Base-by-base conservation (phyloP, 1,140 invertebrate genomes). In the Ericerus pela region DNA sequence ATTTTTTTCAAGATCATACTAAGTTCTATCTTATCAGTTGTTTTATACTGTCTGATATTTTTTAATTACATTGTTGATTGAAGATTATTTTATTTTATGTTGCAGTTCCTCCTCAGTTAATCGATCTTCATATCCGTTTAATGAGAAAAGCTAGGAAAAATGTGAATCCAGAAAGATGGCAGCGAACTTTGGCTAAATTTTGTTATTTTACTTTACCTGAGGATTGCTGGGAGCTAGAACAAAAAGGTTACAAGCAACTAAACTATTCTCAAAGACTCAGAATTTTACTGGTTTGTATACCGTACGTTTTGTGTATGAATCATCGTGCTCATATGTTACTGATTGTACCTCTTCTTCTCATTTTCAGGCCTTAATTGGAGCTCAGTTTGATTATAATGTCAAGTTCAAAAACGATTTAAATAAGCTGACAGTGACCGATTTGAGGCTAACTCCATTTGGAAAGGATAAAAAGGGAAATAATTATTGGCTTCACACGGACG, bases 171-270 rank as follows among this genome's bases (percentile, higher is more conserved):
- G 89, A 92, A 62, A 82, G 84, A 72, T 96, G 93, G 93, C 91
- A 96, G 68, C 81, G 78, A 65, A 79, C 80, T 56, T 68, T 96
- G 56, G 81, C 88, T 51, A 94, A 92, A 72, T 92, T 95, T 73
- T 90, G 88, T 72, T 84, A 92, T 65, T 79, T 80, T 31, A 92
- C 89, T 67, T 85, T 82, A 38, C 69, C 73, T 26, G 84, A 91
- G 65, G 93, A 96, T 78, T 91, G 85, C 56, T 96, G 91, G 91
- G 91, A 96, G 74, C 75, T 97, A 43, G 94, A 96, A 70, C 76
- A 88, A 59, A 93, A 93, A 78, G 92, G 93, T 31, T 98, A 95
- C 69, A 90, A 89, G 67, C 90, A 94, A 73, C 80, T 88, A 59
- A 85, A 85, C 62, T 72, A 90, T 37, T 76, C 79, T 64, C 82